phyloP scores from a whole-genome alignment of 2,797 vertebrate genomes.

The Cynodonichthys magdalenae region DNA sequence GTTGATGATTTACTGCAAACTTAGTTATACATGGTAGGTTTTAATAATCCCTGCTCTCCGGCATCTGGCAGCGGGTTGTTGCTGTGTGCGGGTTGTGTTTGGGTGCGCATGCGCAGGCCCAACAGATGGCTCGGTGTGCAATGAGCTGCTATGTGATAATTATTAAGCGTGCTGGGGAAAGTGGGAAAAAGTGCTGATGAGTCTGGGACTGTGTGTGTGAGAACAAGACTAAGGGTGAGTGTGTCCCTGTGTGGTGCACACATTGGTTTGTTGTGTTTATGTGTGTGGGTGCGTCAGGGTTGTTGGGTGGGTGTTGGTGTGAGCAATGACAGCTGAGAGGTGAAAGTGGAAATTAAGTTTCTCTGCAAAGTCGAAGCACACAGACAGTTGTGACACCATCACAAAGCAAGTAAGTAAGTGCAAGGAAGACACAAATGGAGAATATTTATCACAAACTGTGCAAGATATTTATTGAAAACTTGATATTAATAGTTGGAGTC shows the following conservation, averaged over 20 bases:
- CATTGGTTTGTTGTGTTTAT: background rate
- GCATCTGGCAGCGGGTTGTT: constrained; percentile 54
- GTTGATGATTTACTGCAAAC: constrained; percentile 61
- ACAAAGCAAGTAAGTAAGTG: background rate
- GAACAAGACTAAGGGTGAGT: constrained; percentile 30
- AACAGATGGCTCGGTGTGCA: constrained; percentile 79
- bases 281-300: constrained; percentile 18
- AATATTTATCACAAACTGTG: background rate
- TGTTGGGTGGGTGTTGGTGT: constrained; percentile 31
- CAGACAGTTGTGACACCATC: background rate
- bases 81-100: constrained; percentile 11
- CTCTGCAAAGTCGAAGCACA: constrained; percentile 1
- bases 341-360: constrained; percentile 52
- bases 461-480: too few relatives aligned
- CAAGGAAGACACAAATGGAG: background rate
- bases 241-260: constrained; percentile 12
- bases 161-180: constrained; percentile 70
- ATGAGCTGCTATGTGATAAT: constrained; percentile 80
- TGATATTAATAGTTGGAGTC: too few relatives aligned
- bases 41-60: constrained; percentile 52
- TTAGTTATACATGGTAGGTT: constrained; percentile 51
- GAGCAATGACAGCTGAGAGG: constrained; percentile 32
- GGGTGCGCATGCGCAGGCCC: constrained; percentile 29
- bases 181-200: constrained; percentile 61
- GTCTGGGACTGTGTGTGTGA: constrained; percentile 45